Evolutionary conservation across 2,797 vertebrate species (phyloP).

Genomic region (Uromys caudimaculatus): DNA sequence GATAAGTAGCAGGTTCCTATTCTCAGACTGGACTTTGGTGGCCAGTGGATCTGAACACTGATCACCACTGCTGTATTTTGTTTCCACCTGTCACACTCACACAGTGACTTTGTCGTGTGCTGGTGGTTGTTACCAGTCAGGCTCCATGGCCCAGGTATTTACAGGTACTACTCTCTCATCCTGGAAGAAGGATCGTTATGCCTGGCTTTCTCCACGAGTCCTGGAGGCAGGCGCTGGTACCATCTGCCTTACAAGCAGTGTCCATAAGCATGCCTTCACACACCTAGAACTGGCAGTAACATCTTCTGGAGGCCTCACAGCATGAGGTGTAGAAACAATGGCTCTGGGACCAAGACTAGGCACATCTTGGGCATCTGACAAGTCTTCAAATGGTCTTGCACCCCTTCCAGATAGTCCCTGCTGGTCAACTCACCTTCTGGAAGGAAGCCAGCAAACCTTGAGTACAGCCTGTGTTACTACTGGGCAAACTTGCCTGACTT

Average conservation of each 20-base stretch:
- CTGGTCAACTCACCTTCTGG: no score
- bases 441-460: not conserved
- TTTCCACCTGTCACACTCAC: no score
- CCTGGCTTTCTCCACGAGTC: not conserved
- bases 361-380: not conserved
- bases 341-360: not conserved
- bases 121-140: not conserved
- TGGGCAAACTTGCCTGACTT: no score
- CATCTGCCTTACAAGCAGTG: not conserved
- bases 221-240: no score
- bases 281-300: not conserved
- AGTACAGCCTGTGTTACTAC: not conserved
- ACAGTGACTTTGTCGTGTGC: not conserved
- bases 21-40: not conserved
- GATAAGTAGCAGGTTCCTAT: no score
- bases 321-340: not conserved
- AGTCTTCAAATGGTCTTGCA: no score
- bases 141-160: not conserved
- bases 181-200: no score
- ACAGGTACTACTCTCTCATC: not conserved
- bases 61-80: no score
- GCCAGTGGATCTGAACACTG: not conserved
- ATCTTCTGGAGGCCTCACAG: not conserved
- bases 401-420: not conserved
- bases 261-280: not conserved